Evolutionary conservation across 2,888 invertebrate genomes (phyloP).

Genomic region (Shargacucullia verbasci): DNA sequence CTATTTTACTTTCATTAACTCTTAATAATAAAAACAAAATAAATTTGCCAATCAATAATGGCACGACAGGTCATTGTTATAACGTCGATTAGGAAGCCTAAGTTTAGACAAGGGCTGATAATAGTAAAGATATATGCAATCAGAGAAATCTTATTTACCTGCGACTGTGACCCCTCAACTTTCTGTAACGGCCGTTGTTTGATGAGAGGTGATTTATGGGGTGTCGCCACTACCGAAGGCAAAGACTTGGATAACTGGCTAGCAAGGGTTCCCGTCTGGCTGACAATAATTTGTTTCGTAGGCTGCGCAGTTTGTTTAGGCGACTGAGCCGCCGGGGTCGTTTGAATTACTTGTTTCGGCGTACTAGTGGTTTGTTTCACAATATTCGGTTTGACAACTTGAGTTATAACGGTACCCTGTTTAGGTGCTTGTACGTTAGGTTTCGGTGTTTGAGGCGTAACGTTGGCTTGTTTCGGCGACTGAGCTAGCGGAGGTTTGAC

Average conservation of each 20-base stretch:
- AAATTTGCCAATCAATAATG: too few relatives aligned
- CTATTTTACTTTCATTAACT: too few relatives aligned
- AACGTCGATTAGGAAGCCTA: too few relatives aligned
- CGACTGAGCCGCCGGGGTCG: constrained; percentile 55
- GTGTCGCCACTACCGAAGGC: constrained; percentile 70
- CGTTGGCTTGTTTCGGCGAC: constrained; percentile 50
- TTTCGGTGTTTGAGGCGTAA: constrained; percentile 43
- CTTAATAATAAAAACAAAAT: too few relatives aligned
- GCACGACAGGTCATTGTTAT: too few relatives aligned
- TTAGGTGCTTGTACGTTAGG: constrained; percentile 35
- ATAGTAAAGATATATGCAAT: neutral
- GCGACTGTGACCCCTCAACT: constrained; percentile 65
- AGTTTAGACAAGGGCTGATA: too few relatives aligned
- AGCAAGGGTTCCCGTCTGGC: constrained; percentile 38
- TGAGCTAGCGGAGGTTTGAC: constrained; percentile 50
- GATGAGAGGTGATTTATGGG: constrained; percentile 75
- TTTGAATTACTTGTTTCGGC: constrained; percentile 44
- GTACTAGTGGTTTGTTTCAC: constrained; percentile 47
- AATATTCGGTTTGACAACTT: constrained; percentile 40
- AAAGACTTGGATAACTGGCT: constrained; percentile 64
- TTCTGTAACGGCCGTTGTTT: constrained; percentile 78
- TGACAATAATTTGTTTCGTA: constrained; percentile 57
- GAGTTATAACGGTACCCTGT: constrained; percentile 45
- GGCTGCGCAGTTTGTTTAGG: constrained; percentile 65
- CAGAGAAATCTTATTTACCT: constrained; percentile 54